Percentiles rank a stretch among this genome's conserved stretches.
Evolutionary conservation across 2,888 invertebrate genomes (phyloP).

Genomic region (Macroteleia sp.): DNA sequence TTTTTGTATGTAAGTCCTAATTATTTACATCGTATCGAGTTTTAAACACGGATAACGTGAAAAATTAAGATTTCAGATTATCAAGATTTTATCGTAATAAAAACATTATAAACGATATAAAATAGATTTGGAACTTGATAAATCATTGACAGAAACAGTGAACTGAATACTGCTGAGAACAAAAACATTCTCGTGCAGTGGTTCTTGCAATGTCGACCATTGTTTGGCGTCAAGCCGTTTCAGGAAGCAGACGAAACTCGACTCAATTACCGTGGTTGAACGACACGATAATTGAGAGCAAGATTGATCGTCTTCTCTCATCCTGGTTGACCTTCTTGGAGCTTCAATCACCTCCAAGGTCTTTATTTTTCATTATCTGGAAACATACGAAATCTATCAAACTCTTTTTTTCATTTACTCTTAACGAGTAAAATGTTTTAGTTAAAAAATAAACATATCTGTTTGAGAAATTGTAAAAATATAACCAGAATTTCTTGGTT

Average conservation of each 20-base stretch:
- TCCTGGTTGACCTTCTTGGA: conserved; percentile 31
- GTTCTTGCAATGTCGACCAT: conserved; percentile 38
- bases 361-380: conserved; percentile 51
- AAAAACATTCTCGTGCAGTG: conserved; percentile 27
- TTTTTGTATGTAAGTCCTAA: not conserved
- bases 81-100: not conserved
- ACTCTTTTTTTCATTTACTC: conserved; percentile 17
- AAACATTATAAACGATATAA: too few relatives aligned
- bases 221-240: conserved; percentile 67
- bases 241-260: conserved; percentile 69
- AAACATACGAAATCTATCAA: conserved; percentile 24
- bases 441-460: too few relatives aligned
- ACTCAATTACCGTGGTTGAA: conserved; percentile 79
- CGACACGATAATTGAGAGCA: conserved; percentile 80
- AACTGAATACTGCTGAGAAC: conserved; percentile 1
- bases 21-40: not conserved
- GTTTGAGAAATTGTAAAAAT: too few relatives aligned
- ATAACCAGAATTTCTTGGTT: too few relatives aligned
- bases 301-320: conserved; percentile 76
- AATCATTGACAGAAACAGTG: conserved; percentile 39
- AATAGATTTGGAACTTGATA: too few relatives aligned
- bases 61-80: too few relatives aligned
- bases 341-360: conserved; percentile 27
- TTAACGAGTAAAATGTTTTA: too few relatives aligned
- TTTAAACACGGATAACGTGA: too few relatives aligned